phyloP scores from a whole-genome alignment of 2,888 invertebrate genomes.

The Torymus auratus region DNA sequence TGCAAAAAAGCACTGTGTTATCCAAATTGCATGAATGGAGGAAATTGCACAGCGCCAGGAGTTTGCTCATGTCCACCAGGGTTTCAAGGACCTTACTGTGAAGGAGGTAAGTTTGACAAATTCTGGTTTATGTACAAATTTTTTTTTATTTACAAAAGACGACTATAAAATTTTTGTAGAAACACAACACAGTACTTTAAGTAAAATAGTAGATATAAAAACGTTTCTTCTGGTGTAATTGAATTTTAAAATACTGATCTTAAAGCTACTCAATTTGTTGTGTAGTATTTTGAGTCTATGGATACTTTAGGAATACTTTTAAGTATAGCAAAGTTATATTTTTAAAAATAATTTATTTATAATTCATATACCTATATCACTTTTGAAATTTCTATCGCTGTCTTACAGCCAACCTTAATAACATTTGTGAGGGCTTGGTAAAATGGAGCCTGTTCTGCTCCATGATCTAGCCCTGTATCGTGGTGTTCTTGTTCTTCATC shows the following conservation, averaged over 20 bases:
- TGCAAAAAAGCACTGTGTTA: conserved; percentile 93
- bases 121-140: conserved; percentile 22
- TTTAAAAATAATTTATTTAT: conserved; percentile 11
- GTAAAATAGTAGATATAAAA: no score
- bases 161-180: conserved; percentile 8
- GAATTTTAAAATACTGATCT: no score
- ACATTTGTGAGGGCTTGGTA: conserved; percentile 89
- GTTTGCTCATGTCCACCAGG: conserved; percentile 92
- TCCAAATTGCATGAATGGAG: conserved; percentile 95
- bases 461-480: conserved; percentile 93
- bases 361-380: conserved; percentile 80
- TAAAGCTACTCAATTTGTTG: no score
- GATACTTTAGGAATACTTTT: neutral
- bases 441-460: conserved; percentile 96
- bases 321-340: neutral
- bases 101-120: conserved; percentile 83
- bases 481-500: conserved; percentile 99
- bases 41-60: conserved; percentile 93
- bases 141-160: conserved; percentile 42
- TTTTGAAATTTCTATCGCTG: conserved; percentile 95
- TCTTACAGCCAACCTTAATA: conserved; percentile 95
- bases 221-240: no score
- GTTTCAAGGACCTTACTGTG: conserved; percentile 93
- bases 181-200: no score
- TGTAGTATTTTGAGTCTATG: neutral